Percentiles rank a stretch among this genome's conserved stretches.
These are phyloP conservation scores for Nycteola revayana DNA, from an alignment of 2,888 invertebrate genomes.

Conservation along the genomic window DNA sequence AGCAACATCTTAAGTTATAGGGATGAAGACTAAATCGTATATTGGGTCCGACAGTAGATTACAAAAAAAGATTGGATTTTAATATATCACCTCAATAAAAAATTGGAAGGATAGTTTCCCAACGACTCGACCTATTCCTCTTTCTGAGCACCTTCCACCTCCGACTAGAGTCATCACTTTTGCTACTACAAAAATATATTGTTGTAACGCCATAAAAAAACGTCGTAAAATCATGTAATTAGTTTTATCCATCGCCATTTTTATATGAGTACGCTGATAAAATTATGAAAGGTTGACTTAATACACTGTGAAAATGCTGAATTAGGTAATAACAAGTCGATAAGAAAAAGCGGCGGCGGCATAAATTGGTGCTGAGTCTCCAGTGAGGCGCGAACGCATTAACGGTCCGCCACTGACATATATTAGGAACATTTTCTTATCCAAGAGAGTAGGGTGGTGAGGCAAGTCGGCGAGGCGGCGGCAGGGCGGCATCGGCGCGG, in stretches of 20 bases:
- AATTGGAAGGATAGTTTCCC: too few relatives aligned
- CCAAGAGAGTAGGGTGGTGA: constrained; percentile 31
- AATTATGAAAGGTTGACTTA: constrained; percentile 53
- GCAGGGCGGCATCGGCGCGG: constrained; percentile 24
- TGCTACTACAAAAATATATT: too few relatives aligned
- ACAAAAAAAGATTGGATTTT: too few relatives aligned
- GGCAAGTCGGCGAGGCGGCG: constrained; percentile 13
- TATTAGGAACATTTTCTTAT: constrained; percentile 49
- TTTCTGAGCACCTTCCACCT: too few relatives aligned
- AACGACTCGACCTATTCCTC: too few relatives aligned
- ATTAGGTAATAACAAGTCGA: constrained; percentile 65
- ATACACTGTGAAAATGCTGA: constrained; percentile 61
- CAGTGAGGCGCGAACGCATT: constrained; percentile 64
- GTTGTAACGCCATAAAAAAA: too few relatives aligned
- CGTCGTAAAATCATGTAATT: too few relatives aligned
- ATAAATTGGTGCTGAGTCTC: constrained; percentile 65
- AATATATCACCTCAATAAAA: too few relatives aligned
- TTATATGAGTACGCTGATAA: constrained; percentile 31
- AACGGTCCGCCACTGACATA: constrained; percentile 50
- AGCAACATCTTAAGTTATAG: too few relatives aligned
- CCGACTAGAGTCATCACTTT: too few relatives aligned
- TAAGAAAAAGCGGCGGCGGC: constrained; percentile 64
- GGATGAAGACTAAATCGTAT: too few relatives aligned
- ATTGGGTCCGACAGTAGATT: too few relatives aligned
- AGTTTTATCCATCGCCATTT: constrained; percentile 1